Evolutionary conservation across 2,113 vertebrate genomes (phyloP), one percentile per base, ranked within the genome.

Genomic region (Tichodroma muraria): DNA sequence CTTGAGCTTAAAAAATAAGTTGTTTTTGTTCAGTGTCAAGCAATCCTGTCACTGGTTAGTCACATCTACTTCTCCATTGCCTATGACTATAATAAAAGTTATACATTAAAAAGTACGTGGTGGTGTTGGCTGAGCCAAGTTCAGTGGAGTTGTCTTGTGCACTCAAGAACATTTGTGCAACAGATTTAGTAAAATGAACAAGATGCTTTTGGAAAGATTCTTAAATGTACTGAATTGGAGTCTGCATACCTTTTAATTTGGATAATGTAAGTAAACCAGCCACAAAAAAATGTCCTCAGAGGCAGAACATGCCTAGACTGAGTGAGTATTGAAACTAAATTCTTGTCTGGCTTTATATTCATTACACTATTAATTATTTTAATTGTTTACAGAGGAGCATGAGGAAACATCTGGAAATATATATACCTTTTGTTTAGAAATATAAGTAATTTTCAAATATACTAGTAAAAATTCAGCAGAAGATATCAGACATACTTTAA

Each of bases 281-380:
- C 31, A 53, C n/a, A 77, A 76, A 69, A 94, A 83, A 30, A 44
- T 72, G 42, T 77, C 63, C 31, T 81, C 23, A 69, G 59, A 86
- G 52, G 52, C 45, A 81, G 63, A 86, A 60, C 25, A 71, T 71
- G 42, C 54, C 42, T 84, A 81, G 45, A 65, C 49, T 25, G 31
- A 65, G 20, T 70, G 31, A 72, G 15, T 64, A 42, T 37, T 77
- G 84, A 89, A 91, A 95, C 66, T 63, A 85, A 94, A 92, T 85
- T 77, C 37, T 89, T 66, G n/a, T 63, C 84, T 95, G 85, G 24
- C 54, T 94, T 93, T 69, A 69, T 83, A 42, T 21, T 66, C 33
- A 47, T 85, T 91, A 33, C 14, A 13, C 31, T 94, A 89, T 91
- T 92, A 81, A 89, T 96, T 92, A 80, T 71, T 95, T 78, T 88